Evolutionary conservation across 2,113 vertebrate species (phyloP).

Genomic region (Hiodon alosoides): DNA sequence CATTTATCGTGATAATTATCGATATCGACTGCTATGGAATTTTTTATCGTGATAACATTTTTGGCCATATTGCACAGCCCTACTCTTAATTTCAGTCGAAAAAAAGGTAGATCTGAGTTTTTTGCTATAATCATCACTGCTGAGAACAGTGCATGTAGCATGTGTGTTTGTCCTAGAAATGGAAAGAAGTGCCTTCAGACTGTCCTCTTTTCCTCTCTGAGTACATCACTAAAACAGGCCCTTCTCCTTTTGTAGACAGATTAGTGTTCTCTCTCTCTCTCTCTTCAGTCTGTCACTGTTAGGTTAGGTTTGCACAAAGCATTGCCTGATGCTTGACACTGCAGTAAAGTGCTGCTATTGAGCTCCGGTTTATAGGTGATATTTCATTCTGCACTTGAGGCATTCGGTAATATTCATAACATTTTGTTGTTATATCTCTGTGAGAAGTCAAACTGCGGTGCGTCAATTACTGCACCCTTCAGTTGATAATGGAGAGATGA

Average conservation of each 20-base stretch:
- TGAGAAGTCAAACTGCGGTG: background rate
- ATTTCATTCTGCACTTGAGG: conserved; percentile 9
- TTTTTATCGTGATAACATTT: no score
- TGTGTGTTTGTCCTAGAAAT: no score
- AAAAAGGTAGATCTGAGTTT: no score
- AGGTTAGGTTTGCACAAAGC: conserved; percentile 18
- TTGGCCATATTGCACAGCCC: no score
- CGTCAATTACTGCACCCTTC: conserved; percentile 20
- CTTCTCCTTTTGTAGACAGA: background rate
- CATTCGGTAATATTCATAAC: background rate
- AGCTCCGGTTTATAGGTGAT: conserved; percentile 16
- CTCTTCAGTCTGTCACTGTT: conserved; percentile 23
- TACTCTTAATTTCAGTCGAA: no score
- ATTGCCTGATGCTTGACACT: conserved; percentile 17
- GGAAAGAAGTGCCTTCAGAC: background rate
- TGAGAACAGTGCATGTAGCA: background rate
- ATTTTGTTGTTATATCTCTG: background rate
- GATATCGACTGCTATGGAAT: no score
- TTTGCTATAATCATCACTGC: no score
- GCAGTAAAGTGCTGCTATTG: conserved; percentile 30
- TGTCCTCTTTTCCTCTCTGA: background rate
- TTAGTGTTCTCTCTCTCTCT: background rate
- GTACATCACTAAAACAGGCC: background rate
- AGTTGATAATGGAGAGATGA: conserved; percentile 19
- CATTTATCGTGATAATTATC: no score